Evolutionary conservation across 2,888 invertebrate species (phyloP).

Genomic region (Hipparchia sbordonii): DNA sequence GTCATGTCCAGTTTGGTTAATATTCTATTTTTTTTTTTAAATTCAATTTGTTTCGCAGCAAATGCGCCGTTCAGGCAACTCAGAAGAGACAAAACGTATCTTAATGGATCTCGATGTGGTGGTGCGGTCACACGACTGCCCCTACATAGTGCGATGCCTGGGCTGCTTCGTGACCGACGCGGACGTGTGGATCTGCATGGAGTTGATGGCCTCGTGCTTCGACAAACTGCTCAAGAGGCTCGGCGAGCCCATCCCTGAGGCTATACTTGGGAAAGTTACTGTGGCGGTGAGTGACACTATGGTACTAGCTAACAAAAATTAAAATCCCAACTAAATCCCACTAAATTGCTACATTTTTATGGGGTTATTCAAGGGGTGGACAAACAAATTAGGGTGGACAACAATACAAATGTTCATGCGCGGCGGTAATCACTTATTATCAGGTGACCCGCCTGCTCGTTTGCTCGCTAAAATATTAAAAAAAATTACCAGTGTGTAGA

Average conservation of each 20-base stretch:
- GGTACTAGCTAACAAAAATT: too few relatives aligned
- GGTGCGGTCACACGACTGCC: slow-evolving; percentile 98
- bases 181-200: slow-evolving; percentile 99
- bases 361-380: too few relatives aligned
- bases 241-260: slow-evolving; percentile 96
- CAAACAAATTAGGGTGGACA: too few relatives aligned
- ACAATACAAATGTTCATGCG: too few relatives aligned
- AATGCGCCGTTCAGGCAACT: slow-evolving; percentile 98
- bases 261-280: slow-evolving; percentile 97
- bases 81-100: slow-evolving; percentile 98
- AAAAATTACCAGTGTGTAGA: too few relatives aligned
- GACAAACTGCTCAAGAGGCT: slow-evolving; percentile 96
- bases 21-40: not conserved
- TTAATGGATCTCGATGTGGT: slow-evolving; percentile 99
- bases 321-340: too few relatives aligned
- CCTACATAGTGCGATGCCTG: slow-evolving; percentile 97
- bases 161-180: slow-evolving; percentile 99
- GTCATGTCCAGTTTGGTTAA: too few relatives aligned
- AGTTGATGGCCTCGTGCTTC: slow-evolving; percentile 99
- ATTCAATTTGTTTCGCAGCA: slow-evolving; percentile 78
- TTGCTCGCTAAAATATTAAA: not conserved
- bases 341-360: too few relatives aligned
- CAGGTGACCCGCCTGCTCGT: too few relatives aligned
- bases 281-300: slow-evolving; percentile 89
- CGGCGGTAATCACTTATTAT: too few relatives aligned